Evolutionary conservation across 2,797 vertebrate genomes (phyloP), one percentile per base, ranked within the genome.

Genomic region (Coranthus polyacanthus): DNA sequence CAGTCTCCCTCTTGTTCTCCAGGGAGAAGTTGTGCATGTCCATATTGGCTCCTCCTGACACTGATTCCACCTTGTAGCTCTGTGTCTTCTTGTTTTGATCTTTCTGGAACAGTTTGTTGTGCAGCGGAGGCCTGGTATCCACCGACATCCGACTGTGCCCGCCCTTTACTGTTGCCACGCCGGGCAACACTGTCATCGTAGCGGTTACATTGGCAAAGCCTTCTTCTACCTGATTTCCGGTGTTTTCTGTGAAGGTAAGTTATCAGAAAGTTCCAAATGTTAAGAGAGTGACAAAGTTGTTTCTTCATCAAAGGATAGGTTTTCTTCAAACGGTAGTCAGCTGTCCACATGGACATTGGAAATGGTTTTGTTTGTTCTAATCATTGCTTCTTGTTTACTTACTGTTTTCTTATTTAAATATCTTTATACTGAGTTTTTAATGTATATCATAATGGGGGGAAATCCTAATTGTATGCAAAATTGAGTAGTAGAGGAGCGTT

Each of bases 11-110:
- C 84, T 97, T 96, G 78, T 90, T 95, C 84, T 97, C 96, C 34
- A 96, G 94, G 90, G 96, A 97, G 88, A 96, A 97, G 91, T 98
- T 98, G 82, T 96, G 91, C 26, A 94, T 94, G 81, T 98, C 96
- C 0, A 90, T 94, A 57, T 93, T 95, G 85, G 91, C 76, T 76
- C 85, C 88, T 11, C 94, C 94, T 0, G 95, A 93, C 73, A 96
- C 93, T 0, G 94, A 93, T 50, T 96, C 94, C 26, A 95, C 89
- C 90, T 96, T 98, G 89, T 96, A 95, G 76, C 94, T 95, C 57
- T 96, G 97, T 0, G 91, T 94, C 80, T 96, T 96, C 88, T 83
- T 96, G 76, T 91, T 92, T 56, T 95, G 89, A 20, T 95, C 95
- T 71, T 95, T 97, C 86, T 90, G 92, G 85, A 97, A 95, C 64